Base-by-base conservation (phyloP, 2,113 vertebrate species). In the Tachycineta bicolor region DNA sequence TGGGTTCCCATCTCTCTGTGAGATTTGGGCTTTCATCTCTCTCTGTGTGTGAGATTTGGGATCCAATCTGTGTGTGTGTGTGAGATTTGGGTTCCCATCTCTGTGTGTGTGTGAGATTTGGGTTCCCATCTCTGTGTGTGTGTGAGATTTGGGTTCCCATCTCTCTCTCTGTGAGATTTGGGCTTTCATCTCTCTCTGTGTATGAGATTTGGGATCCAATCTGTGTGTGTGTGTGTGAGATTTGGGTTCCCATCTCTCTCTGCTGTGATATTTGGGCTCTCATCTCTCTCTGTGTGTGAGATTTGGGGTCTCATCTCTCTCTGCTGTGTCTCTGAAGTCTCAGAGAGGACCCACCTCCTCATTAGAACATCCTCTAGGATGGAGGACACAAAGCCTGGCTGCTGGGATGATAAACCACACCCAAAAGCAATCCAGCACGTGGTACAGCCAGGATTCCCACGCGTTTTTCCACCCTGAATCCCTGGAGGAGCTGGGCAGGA, bases 401-500 rank as follows among this genome's bases (percentile, higher is more conserved):
- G 74, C 56, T 43, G 73, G 60, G 73, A 43, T 33, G 43, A 47
- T 2, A 16, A 47, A 8, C 34, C 33, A 24, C 83, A 10, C 9
- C 1, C 5, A n/a, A 31, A 47, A 71, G 10, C 74, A 39, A 8
- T 3, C 65, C 39, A 31, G 60, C 5, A 1, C 8, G 3, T 9
- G 21, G 16, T 3, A 6, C 69, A 87, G 53, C 28, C 75, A 3
- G 9, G 28, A 49, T 29, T 63, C 62, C 39, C 46, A 12, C 4
- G 3, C 9, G 0, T 7, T 26, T 44, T 52, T 28, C 55, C 53
- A 69, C 14, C 31, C 24, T 1, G 1, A 2, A 22, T 6, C 22
- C 3, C 67, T 29, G 0, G 4, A n/a, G 87, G 56, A 69, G 56
- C 68, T 34, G 39, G 6, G 59, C 63, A 6, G 60, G 9, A 73